Evolutionary conservation across 2,888 invertebrate species (phyloP).

Genomic region (Netelia virgata): DNA sequence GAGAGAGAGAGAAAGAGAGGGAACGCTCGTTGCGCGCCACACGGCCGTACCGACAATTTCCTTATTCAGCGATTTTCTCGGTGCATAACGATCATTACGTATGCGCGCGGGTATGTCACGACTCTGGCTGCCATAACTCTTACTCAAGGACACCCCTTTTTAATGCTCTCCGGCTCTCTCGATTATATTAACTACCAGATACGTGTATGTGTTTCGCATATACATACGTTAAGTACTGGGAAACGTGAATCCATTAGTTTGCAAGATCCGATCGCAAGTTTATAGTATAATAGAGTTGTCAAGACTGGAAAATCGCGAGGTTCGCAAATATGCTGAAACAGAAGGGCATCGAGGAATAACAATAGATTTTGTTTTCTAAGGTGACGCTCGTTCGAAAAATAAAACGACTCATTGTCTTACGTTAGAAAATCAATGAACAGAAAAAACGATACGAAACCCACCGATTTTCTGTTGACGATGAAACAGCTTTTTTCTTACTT

Average conservation of each 20-base stretch:
- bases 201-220: not conserved
- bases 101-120: slow-evolving; percentile 75
- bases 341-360: not conserved
- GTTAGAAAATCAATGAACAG: no score
- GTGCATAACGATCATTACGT: slow-evolving; percentile 76
- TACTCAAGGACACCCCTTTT: slow-evolving; percentile 74
- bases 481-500: not conserved
- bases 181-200: slow-evolving; percentile 46
- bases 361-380: not conserved
- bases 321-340: not conserved
- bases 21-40: slow-evolving; percentile 52
- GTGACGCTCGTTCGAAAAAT: not conserved
- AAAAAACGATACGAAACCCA: not conserved
- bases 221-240: slow-evolving; percentile 7
- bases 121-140: slow-evolving; percentile 75
- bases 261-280: not conserved
- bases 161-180: slow-evolving; percentile 57
- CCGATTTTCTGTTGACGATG: not conserved
- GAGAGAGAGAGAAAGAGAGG: slow-evolving; percentile 58
- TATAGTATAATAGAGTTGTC: not conserved
- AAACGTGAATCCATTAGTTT: slow-evolving; percentile 13
- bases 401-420: no score
- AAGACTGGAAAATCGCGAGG: not conserved
- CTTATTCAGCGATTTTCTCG: slow-evolving; percentile 82
- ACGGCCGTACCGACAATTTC: slow-evolving; percentile 77